These are phyloP conservation scores for Spisula subtruncata DNA, from an alignment of 2,888 invertebrate species.

Conservation along the genomic window DNA sequence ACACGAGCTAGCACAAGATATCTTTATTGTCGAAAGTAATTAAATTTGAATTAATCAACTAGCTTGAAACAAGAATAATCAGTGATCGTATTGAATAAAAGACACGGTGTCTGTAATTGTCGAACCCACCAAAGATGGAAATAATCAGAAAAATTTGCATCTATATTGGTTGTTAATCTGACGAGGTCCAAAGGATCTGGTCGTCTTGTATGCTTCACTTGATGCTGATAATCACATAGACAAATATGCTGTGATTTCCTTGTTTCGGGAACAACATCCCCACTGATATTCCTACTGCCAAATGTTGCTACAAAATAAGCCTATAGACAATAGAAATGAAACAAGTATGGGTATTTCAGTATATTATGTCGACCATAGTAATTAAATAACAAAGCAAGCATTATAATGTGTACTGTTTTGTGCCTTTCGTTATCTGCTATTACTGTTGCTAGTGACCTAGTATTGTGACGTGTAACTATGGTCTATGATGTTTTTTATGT, in stretches of 20 bases:
- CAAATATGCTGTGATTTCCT: slow-evolving; percentile 24
- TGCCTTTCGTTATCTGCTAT: too few relatives aligned
- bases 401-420: too few relatives aligned
- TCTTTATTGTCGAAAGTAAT: slow-evolving; percentile 77
- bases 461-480: too few relatives aligned
- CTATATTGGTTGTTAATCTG: slow-evolving; percentile 72
- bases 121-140: slow-evolving; percentile 62
- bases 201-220: slow-evolving; percentile 65
- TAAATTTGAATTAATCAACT: slow-evolving; percentile 84
- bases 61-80: slow-evolving; percentile 73
- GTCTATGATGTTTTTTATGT: too few relatives aligned
- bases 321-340: too few relatives aligned
- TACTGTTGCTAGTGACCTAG: too few relatives aligned
- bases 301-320: not conserved
- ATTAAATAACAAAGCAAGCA: too few relatives aligned
- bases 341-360: too few relatives aligned
- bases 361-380: too few relatives aligned
- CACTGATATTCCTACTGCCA: not conserved
- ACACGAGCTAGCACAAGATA: slow-evolving; percentile 51
- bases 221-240: slow-evolving; percentile 55
- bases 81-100: slow-evolving; percentile 74
- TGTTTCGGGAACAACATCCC: not conserved
- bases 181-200: slow-evolving; percentile 51
- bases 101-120: slow-evolving; percentile 69
- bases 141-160: slow-evolving; percentile 68